These are phyloP conservation scores for Myzus persicae DNA, from an alignment of 1,140 invertebrate genomes.

Conservation along the genomic window DNA sequence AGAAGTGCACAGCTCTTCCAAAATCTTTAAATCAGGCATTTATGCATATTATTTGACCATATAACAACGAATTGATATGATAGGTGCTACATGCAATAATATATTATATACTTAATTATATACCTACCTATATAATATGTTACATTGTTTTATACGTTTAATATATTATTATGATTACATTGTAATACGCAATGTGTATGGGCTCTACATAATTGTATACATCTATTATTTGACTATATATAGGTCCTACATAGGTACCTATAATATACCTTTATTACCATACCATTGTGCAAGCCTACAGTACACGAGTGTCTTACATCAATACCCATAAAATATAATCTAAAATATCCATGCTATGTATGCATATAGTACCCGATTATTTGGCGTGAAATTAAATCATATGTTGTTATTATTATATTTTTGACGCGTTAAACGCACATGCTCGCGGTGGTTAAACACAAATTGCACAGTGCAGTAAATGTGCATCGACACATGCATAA, in stretches of 20 bases:
- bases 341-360: too few relatives aligned
- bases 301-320: too few relatives aligned
- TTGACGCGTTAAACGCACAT: not conserved
- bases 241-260: too few relatives aligned
- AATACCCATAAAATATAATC: too few relatives aligned
- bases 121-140: not conserved
- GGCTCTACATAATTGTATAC: not conserved
- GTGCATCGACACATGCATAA: constrained; percentile 7
- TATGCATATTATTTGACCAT: too few relatives aligned
- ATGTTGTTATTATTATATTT: not conserved
- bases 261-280: not conserved
- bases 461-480: constrained; percentile 3
- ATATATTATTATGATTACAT: not conserved
- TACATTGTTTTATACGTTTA: too few relatives aligned
- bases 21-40: not conserved
- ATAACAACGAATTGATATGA: too few relatives aligned
- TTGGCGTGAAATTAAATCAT: not conserved
- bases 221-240: too few relatives aligned
- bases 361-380: not conserved
- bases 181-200: not conserved
- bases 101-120: not conserved
- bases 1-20: not conserved
- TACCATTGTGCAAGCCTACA: not conserved
- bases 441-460: constrained; percentile 23
- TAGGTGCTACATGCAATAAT: not conserved